These are phyloP conservation scores for Thecocarcelia acutangulata DNA, from an alignment of 2,888 invertebrate genomes.

Conservation along the genomic window DNA sequence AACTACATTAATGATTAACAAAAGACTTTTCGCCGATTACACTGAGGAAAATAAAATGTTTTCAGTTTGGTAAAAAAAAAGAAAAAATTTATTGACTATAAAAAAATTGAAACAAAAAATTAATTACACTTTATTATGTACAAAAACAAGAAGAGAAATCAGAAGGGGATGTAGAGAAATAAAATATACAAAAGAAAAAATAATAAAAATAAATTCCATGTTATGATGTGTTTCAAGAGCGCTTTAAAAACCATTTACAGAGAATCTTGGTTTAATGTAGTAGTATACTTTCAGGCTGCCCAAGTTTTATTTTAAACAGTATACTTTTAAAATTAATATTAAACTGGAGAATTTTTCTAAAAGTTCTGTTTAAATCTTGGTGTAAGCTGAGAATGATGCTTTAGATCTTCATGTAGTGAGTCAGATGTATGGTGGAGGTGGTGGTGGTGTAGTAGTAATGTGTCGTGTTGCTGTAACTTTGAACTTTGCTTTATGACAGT, in stretches of 20 bases:
- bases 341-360: neutral
- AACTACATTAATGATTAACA: slow-evolving; percentile 21
- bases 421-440: slow-evolving; percentile 22
- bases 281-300: no score
- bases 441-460: slow-evolving; percentile 1
- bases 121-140: slow-evolving; percentile 62
- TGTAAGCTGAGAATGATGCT: slow-evolving; percentile 20
- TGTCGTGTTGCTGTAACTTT: slow-evolving; percentile 2
- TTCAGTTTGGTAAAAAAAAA: no score
- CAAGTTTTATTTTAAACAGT: neutral
- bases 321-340: slow-evolving; percentile 4
- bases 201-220: slow-evolving; percentile 20
- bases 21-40: no score
- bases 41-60: no score
- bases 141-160: slow-evolving; percentile 44
- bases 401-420: slow-evolving; percentile 12
- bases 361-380: neutral
- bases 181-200: slow-evolving; percentile 4
- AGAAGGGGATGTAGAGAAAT: slow-evolving; percentile 2
- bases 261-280: neutral
- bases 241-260: neutral
- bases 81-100: neutral
- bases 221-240: slow-evolving; percentile 11
- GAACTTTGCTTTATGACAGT: slow-evolving; percentile 6
- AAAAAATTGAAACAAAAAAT: slow-evolving; percentile 12